Evolutionary conservation across 1,140 invertebrate species (phyloP).

Genomic region (Drosophila pachea): DNA sequence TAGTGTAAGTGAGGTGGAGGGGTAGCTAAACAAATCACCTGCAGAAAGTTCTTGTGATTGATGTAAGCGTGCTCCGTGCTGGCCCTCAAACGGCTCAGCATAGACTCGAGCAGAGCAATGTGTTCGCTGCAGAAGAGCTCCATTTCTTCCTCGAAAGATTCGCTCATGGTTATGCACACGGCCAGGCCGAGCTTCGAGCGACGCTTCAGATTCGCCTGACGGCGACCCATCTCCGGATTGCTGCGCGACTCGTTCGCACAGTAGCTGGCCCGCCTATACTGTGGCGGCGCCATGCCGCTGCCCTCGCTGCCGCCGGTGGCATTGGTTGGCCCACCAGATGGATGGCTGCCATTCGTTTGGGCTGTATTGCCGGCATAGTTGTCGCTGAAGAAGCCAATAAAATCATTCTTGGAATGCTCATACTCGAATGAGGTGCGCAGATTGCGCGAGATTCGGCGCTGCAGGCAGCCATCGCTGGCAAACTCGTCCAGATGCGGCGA

Average conservation of each 20-base stretch:
- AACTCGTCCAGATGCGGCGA: conserved; percentile 63
- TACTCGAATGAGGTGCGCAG: conserved; percentile 78
- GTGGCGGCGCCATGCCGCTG: conserved; percentile 57
- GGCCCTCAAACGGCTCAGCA: conserved; percentile 86
- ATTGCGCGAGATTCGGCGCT: conserved; percentile 77
- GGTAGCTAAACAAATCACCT: conserved; percentile 31
- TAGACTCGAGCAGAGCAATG: conserved; percentile 87
- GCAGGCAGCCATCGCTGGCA: conserved; percentile 72
- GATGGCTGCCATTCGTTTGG: conserved; percentile 1
- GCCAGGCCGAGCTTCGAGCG: conserved; percentile 82
- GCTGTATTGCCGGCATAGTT: conserved; percentile 38
- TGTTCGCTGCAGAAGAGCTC: conserved; percentile 88
- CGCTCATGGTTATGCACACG: conserved; percentile 76
- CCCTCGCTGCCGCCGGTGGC: conserved; percentile 69
- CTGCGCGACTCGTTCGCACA: conserved; percentile 72
- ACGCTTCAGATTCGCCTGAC: conserved; percentile 46
- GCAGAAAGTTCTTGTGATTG: conserved; percentile 74
- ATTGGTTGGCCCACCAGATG: background rate
- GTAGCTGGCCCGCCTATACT: conserved; percentile 67
- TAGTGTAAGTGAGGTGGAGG: too few relatives aligned
- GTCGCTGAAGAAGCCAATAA: conserved; percentile 77
- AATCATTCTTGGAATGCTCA: conserved; percentile 74
- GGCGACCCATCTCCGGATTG: conserved; percentile 75
- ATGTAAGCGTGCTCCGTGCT: conserved; percentile 80
- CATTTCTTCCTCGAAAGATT: conserved; percentile 81